phyloP scores from a whole-genome alignment of 2,888 invertebrate genomes.

The Nipponacmea schrenckii region DNA sequence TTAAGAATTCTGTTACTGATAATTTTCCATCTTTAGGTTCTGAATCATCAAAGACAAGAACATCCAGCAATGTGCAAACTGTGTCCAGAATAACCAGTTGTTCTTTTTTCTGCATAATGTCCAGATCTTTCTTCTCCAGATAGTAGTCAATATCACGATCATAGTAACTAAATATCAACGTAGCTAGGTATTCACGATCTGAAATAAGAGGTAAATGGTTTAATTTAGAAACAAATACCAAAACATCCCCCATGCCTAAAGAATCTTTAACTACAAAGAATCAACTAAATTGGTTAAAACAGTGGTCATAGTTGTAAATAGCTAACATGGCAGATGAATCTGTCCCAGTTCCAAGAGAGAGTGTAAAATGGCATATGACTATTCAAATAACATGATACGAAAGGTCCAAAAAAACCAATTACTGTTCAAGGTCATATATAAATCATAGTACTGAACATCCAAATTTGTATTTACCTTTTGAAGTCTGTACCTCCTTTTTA shows the following conservation, averaged over 20 bases:
- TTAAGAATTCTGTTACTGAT: conserved; percentile 76
- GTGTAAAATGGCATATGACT: too few relatives aligned
- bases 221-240: too few relatives aligned
- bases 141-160: conserved; percentile 79
- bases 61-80: conserved; percentile 76
- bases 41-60: conserved; percentile 78
- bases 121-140: conserved; percentile 77
- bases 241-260: too few relatives aligned
- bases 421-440: too few relatives aligned
- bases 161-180: conserved; percentile 82
- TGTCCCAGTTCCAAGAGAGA: too few relatives aligned
- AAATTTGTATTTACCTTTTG: not conserved
- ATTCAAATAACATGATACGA: too few relatives aligned
- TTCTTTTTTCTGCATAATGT: conserved; percentile 75
- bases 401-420: too few relatives aligned
- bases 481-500: conserved; percentile 29
- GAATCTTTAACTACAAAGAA: too few relatives aligned
- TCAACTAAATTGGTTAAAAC: too few relatives aligned
- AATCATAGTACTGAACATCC: too few relatives aligned
- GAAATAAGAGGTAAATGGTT: conserved; percentile 22
- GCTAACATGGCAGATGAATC: too few relatives aligned
- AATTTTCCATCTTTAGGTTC: conserved; percentile 75
- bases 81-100: conserved; percentile 74
- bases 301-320: too few relatives aligned
- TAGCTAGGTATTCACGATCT: conserved; percentile 78